Conservation (phyloP, 2,888 invertebrate species). For the Urechis unicinctus region DNA sequence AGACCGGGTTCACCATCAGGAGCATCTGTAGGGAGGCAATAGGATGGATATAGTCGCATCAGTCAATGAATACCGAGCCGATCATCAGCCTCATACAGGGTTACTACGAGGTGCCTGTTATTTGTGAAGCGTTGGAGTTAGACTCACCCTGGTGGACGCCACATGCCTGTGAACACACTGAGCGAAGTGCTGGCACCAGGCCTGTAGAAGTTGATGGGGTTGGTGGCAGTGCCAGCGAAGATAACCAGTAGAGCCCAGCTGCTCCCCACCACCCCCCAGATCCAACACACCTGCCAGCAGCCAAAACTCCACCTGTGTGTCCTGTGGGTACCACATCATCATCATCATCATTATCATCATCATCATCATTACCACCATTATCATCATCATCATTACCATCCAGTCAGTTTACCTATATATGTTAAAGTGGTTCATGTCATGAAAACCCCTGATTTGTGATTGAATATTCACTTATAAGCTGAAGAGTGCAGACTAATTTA, state of each 20-base stretch:
- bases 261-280: conserved; percentile 3
- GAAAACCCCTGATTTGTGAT: too few relatives aligned
- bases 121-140: too few relatives aligned
- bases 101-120: too few relatives aligned
- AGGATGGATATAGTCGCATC: too few relatives aligned
- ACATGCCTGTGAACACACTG: conserved; percentile 57
- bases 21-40: conserved; percentile 27
- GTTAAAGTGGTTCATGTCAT: too few relatives aligned
- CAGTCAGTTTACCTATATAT: too few relatives aligned
- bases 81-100: background rate
- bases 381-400: conserved; percentile 1
- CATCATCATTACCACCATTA: background rate
- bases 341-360: background rate
- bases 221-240: conserved; percentile 33
- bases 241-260: conserved; percentile 3
- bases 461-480: too few relatives aligned
- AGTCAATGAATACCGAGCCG: background rate
- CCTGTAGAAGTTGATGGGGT: conserved; percentile 52
- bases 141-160: conserved; percentile 55
- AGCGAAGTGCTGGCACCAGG: conserved; percentile 67
- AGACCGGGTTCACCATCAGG: conserved; percentile 29
- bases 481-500: too few relatives aligned
- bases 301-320: conserved; percentile 11
- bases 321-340: conserved; percentile 9
- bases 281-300: conserved; percentile 10